Base-by-base conservation (phyloP, 1,140 invertebrate genomes). In the Camponotus vicinus region DNA sequence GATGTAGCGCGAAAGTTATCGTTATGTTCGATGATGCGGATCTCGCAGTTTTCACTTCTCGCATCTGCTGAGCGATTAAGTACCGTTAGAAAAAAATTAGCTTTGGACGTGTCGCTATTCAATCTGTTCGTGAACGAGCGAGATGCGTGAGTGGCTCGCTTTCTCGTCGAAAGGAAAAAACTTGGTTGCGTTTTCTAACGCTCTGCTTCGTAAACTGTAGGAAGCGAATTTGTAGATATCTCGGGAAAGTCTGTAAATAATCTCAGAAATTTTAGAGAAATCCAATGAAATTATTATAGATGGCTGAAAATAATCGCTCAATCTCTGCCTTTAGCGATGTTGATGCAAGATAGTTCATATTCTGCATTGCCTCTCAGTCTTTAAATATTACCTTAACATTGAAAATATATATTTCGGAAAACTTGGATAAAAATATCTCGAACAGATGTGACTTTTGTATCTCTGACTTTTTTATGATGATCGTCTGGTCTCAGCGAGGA, bases 161-260 rank as follows among this genome's bases (percentile, higher is more conserved):
- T 83, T 83, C 69, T 55, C 79, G 13, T 63, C 69, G 57, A 73
- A 73, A n/a, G 77, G 37, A 63, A 63, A 71, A 83, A 83, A 75
- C n/a, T 18, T 40, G 27, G 69, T 82, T 71, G 79, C 79, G 18
- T 82, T 82, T 82, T 45, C n/a, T 55, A 82, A 21, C 55, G 27
- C 67, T 21, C 21, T 9, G 45, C 21, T 55, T 83, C 69, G 55
- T 73, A 82, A 82, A 49, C 3, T 15, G 45, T 52, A 52, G 13
- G 49, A 52, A 52, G 4, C 69, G 57, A 69, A 42, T 37, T 34
- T 7, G n/a, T 27, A 4, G 15, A 34, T 55, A 45, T 21, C 27
- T 61, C 27, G 49, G 55, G 67, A 42, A 80, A 83, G 40, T 59
- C 18, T 75, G 40, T n/a, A 27, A 75, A 63, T 83, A 52, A 45